Evolutionary conservation across 2,797 vertebrate genomes (phyloP).

Genomic region (Poeciliopsis presidionis): DNA sequence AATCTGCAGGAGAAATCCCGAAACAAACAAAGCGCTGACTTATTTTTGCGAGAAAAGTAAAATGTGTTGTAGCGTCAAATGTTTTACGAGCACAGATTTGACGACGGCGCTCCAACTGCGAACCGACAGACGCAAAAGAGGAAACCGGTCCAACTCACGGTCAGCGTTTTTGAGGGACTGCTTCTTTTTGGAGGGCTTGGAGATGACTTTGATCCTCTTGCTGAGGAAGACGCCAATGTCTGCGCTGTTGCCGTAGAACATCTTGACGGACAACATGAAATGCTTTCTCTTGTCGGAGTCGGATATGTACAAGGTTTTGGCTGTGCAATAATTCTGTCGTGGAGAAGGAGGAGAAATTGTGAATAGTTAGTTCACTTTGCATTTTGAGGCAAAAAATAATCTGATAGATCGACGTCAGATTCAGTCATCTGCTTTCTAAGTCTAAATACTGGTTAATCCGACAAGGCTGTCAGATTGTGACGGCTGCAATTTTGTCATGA

Average conservation of each 20-base stretch:
- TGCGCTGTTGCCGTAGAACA: conserved; percentile 98
- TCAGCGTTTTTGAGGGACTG: conserved; percentile 99
- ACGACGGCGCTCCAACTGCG: neutral
- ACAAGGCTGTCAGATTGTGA: no score
- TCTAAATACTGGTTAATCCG: no score
- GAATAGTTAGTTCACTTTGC: no score
- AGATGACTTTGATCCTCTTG: conserved; percentile 99
- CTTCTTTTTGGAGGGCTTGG: conserved; percentile 99
- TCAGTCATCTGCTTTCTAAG: no score
- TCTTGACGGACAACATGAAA: conserved; percentile 99
- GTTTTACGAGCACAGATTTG: neutral
- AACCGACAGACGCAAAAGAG: neutral
- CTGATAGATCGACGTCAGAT: neutral
- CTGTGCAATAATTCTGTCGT: conserved; percentile 97
- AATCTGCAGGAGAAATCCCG: neutral
- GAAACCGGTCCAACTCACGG: conserved; percentile 80
- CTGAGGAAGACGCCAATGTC: conserved; percentile 99
- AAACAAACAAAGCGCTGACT: neutral
- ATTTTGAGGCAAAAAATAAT: no score
- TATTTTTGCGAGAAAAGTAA: neutral
- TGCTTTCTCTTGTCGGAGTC: conserved; percentile 99
- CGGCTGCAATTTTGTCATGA: no score
- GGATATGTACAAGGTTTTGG: conserved; percentile 99
- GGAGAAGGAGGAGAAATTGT: neutral
- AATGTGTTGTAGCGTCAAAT: neutral